Base-by-base conservation (phyloP, 2,888 invertebrate genomes). In the Cryptocheilus praepositus region DNA sequence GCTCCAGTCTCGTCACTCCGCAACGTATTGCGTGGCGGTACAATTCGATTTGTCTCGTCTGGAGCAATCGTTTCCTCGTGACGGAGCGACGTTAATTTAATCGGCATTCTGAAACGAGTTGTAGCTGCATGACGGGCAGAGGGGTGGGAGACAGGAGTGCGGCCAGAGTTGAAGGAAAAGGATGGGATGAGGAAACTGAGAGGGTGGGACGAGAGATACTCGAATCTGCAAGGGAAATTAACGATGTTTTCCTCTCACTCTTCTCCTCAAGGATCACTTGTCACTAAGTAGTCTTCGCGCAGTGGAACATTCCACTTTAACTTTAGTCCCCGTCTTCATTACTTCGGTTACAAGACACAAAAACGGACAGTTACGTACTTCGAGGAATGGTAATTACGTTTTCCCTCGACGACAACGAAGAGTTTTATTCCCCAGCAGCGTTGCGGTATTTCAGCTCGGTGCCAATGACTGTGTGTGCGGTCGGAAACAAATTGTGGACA, bases 211-310 rank as follows among this genome's bases (percentile, higher is more conserved):
- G 70, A 55, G 73, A 74, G 73, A 75, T 70, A 79, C 83, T 83
- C 75, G 79, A 83, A 83, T 83, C 78, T 83, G 83, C 83, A 83
- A 83, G 83, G 83, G 83, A 83, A 83, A 83, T 83, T 83, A 83
- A 83, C 83, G 83, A 82, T 82, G 83, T 83, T 83, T 81, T 83
- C 82, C 82, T 79, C 80, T 76, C 69, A 67, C 72, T 81, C 77
- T 74, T 64, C 65, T 76, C 64, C 79, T 83, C 79, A 70, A 83
- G 81, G 79, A 82, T 83, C 83, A 80, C 81, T 83, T 74, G 79
- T 81, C 77, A 75, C 76, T 80, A 76, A 83, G 80, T 81, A 77
- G 71, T 59, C 73, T 70, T 64, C 74, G 80, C 73, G 64, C 76
- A 71, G 73, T 71, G 74, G 76, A 79, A 79, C 74, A 79, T 81